These are phyloP conservation scores for Ramphastos sulfuratus DNA, from an alignment of 2,113 vertebrate species.

Conservation along the genomic window DNA sequence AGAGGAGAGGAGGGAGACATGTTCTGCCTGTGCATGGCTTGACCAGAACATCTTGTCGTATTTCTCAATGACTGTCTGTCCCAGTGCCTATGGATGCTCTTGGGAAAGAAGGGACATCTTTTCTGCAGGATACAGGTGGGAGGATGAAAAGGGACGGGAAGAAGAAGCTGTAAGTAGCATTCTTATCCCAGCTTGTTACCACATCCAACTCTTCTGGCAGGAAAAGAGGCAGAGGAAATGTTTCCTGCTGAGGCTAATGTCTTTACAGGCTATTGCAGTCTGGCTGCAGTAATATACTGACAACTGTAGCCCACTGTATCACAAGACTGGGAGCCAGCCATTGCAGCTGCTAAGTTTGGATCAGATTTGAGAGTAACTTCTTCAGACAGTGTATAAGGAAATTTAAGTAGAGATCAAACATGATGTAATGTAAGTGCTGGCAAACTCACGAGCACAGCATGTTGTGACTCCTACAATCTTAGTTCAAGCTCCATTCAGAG, in stretches of 20 bases:
- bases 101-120: neutral
- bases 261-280: conserved; percentile 7
- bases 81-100: neutral
- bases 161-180: neutral
- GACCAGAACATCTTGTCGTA: neutral
- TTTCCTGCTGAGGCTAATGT: neutral
- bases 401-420: conserved; percentile 34
- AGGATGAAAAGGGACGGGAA: neutral
- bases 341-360: conserved; percentile 36
- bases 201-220: neutral
- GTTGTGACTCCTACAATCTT: neutral
- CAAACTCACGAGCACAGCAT: neutral
- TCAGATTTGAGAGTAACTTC: neutral
- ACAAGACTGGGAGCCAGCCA: neutral
- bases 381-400: neutral
- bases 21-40: neutral
- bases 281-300: neutral
- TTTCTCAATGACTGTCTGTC: neutral
- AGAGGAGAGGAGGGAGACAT: fast-evolving
- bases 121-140: neutral
- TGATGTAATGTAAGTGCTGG: neutral
- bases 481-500: neutral
- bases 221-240: neutral
- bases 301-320: neutral
- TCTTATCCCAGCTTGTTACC: neutral